These are phyloP conservation scores for Acromyrmex echinatior DNA, from an alignment of 1,140 invertebrate genomes.

Conservation along the genomic window DNA sequence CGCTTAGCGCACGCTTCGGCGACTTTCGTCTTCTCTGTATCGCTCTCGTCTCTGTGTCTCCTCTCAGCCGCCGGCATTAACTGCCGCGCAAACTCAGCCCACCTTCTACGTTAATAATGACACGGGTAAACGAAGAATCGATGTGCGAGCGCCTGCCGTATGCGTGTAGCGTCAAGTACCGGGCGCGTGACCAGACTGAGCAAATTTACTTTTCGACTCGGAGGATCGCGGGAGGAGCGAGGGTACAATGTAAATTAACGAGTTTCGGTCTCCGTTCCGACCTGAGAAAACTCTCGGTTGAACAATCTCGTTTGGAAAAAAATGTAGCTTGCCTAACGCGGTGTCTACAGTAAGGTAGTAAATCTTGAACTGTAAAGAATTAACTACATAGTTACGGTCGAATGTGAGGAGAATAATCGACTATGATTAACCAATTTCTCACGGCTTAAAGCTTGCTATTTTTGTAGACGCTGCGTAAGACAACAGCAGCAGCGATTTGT, in stretches of 20 bases:
- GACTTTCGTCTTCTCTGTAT: conserved; percentile 20
- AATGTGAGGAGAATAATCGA: too few species aligned
- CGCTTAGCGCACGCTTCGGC: conserved; percentile 2
- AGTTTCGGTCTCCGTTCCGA: conserved; percentile 25
- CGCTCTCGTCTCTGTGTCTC: conserved; percentile 52
- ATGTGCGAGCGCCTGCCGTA: conserved; percentile 56
- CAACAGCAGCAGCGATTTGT: background rate
- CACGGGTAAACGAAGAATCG: conserved; percentile 73
- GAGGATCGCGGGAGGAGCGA: conserved; percentile 46
- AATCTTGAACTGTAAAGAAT: too few species aligned
- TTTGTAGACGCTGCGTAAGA: background rate
- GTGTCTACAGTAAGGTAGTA: too few species aligned
- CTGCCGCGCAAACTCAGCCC: conserved; percentile 68
- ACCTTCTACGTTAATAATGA: conserved; percentile 76
- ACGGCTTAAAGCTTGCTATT: too few species aligned
- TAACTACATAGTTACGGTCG: too few species aligned
- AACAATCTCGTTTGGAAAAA: background rate
- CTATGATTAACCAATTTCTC: too few species aligned
- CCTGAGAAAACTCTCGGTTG: background rate
- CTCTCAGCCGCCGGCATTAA: conserved; percentile 63
- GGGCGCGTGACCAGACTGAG: conserved; percentile 77
- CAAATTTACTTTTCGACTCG: conserved; percentile 74
- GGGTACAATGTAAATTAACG: conserved; percentile 73
- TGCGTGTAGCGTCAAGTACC: conserved; percentile 51
- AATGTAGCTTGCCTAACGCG: background rate